Conservation (phyloP, 1,140 invertebrate genomes). For the Aphidius gifuensis region DNA sequence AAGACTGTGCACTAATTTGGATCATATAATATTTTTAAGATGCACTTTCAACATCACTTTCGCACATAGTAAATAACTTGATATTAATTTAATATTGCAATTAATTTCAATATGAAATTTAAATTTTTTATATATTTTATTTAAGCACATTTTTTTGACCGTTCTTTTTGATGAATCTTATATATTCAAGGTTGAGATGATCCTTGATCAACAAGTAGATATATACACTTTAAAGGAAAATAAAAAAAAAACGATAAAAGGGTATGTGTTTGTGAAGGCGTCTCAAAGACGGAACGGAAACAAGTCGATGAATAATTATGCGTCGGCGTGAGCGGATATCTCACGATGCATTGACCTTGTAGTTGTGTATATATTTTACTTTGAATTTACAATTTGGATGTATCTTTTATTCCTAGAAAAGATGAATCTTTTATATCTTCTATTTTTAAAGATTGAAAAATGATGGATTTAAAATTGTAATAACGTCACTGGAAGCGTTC, state of each 20-base stretch:
- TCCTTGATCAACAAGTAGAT: no score
- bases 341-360: constrained; percentile 16
- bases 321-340: constrained; percentile 13
- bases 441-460: no score
- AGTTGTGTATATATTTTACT: not conserved
- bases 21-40: not conserved
- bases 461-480: no score
- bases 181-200: no score
- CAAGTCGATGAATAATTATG: constrained; percentile 16
- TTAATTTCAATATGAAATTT: not conserved
- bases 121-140: no score
- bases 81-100: not conserved
- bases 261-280: not conserved
- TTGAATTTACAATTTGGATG: not conserved
- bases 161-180: no score
- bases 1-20: no score
- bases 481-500: no score
- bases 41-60: constrained; percentile 18
- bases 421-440: not conserved
- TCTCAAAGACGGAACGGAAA: constrained; percentile 7
- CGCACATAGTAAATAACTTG: not conserved
- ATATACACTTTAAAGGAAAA: no score
- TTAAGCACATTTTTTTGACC: no score
- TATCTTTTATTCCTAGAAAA: constrained; percentile 9
- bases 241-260: no score